Conservation (phyloP, 2,797 vertebrate species). For the Otus scops region DNA sequence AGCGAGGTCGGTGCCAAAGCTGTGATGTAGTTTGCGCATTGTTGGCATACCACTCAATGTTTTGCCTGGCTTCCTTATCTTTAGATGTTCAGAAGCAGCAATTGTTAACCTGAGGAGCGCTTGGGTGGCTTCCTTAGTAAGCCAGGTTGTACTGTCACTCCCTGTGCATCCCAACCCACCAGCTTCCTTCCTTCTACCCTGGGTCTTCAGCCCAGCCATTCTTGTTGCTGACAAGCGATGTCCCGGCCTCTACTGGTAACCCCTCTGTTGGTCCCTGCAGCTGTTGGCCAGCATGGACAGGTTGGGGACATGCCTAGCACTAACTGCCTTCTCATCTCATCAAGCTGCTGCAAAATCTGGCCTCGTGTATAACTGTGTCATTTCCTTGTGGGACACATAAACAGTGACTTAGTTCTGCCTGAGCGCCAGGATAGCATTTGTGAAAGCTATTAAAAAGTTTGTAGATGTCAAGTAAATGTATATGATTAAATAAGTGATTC, state of each 20-base stretch:
- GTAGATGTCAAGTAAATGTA: constrained; percentile 67
- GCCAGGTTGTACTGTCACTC: neutral
- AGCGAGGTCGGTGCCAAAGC: neutral
- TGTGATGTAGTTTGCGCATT: neutral
- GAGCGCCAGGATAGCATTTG: constrained; percentile 26
- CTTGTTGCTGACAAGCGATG: neutral
- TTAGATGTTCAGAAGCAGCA: neutral
- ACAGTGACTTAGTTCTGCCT: neutral
- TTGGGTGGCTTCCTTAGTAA: neutral
- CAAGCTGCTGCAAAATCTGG: neutral
- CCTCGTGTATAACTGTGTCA: neutral
- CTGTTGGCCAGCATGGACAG: neutral
- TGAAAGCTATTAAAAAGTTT: constrained; percentile 69
- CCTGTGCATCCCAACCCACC: neutral
- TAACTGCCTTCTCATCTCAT: neutral
- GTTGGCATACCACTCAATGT: accelerated
- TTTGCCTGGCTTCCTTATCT: neutral
- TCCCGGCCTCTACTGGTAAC: neutral
- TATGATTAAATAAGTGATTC: constrained; percentile 78
- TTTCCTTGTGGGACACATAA: constrained; percentile 19
- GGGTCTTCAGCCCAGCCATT: neutral
- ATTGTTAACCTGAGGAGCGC: neutral
- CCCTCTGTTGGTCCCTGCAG: neutral
- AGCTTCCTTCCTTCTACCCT: neutral
- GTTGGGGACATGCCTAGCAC: neutral